A percentile compares a stretch with the other conserved stretches of the same genome.
phyloP scores from a whole-genome alignment of 1,140 invertebrate species.

The Drosophila sproati region DNA sequence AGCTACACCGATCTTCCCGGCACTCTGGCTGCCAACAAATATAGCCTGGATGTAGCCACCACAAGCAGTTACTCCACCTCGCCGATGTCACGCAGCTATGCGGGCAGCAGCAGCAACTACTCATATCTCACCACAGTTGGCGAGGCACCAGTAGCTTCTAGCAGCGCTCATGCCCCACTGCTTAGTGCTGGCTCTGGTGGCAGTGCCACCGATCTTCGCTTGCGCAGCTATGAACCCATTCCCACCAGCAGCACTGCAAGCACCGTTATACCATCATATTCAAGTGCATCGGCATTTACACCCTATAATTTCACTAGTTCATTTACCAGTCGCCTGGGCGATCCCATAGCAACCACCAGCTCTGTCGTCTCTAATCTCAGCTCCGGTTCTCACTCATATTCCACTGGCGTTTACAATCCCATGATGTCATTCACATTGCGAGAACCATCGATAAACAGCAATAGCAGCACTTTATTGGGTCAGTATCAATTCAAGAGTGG shows the following conservation, averaged over 20 bases:
- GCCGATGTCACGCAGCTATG: constrained; percentile 50
- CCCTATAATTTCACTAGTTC: constrained; percentile 64
- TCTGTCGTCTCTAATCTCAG: constrained; percentile 27
- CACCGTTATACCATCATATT: constrained; percentile 12
- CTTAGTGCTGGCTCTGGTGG: constrained; percentile 6
- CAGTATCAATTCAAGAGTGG: constrained; percentile 60
- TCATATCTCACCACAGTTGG: constrained; percentile 51
- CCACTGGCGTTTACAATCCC: constrained; percentile 73
- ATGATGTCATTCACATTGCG: constrained; percentile 74
- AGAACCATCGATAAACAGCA: constrained; percentile 44
- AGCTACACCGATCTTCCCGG: constrained; percentile 63
- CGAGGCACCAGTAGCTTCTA: not conserved
- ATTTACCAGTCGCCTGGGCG: constrained; percentile 45
- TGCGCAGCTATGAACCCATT: constrained; percentile 52
- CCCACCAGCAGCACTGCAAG: constrained; percentile 11
- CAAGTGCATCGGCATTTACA: constrained; percentile 43
- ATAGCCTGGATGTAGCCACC: constrained; percentile 14
- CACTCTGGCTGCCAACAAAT: constrained; percentile 19
- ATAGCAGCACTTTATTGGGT: constrained; percentile 28
- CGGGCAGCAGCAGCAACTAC: constrained; percentile 43
- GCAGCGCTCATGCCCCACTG: not conserved
- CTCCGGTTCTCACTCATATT: constrained; percentile 48
- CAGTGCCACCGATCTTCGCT: constrained; percentile 50
- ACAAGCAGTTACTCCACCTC: constrained; percentile 25
- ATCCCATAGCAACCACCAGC: constrained; percentile 31